Evolutionary conservation across 2,888 invertebrate genomes (phyloP), one percentile per base, ranked within the genome.

Genomic region (Salpingus planirostris): DNA sequence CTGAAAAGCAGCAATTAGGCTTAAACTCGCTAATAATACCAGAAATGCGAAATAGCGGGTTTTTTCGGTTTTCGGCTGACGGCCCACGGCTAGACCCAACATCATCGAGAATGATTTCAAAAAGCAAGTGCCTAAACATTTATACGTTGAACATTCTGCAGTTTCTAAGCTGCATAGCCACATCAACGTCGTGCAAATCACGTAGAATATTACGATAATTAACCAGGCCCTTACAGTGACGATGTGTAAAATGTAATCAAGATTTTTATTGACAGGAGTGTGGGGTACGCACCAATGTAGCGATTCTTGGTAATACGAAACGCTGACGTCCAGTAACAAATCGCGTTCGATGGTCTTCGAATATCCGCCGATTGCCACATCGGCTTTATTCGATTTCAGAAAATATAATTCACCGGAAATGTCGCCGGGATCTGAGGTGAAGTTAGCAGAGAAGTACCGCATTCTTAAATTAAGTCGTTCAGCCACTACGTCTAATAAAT

Each of bases 221-320:
- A 27, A 3, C 3, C 13, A 8, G n/a, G n/a, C 12, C 3, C 8
- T n/a, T 27, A 27, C 3, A 2, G 6, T 12, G 7, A 11, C 13
- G 12, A 27, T 2, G 10, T 27, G 21, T 11, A n/a, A 12, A 5
- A 33, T 10, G n/a, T 33, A 3, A 7, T 31, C 7, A 4, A 13
- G 15, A 7, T 27, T n/a, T 3, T 6, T 8, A 2, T 2, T 11
- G 7, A 12, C 8, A 2, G 13, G 14, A 24, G 15, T 11, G 26
- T 39, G 29, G 2, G 46, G 46, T 2, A 44, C 44, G 11, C 43
- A 31, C 41, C 44, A 44, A 10, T 36, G 27, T 15, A 39, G 36
- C 3, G 41, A 38, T 26, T 47, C 46, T 31, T 40, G 44, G n/a
- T 42, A 26, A 30, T 47, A 47, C 2, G 43, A 44, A 10, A 27